Percentiles rank a stretch among this genome's conserved stretches.
These are phyloP conservation scores for Xenopus petersii DNA, from an alignment of 2,797 vertebrate species.

Conservation along the genomic window DNA sequence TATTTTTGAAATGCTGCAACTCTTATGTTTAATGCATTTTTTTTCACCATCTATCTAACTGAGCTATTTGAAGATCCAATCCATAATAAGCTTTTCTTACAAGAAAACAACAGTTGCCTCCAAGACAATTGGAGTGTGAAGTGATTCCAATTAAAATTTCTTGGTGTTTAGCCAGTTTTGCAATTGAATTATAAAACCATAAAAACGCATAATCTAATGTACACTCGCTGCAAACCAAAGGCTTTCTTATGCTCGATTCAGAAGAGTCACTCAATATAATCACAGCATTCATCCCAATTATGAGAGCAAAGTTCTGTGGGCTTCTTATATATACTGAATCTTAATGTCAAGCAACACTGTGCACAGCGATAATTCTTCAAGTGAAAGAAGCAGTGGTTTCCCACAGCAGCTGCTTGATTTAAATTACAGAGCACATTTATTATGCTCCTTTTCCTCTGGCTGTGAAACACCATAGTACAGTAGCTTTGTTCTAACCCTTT, in stretches of 20 bases:
- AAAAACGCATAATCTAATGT: slow-evolving; percentile 71
- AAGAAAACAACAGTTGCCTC: slow-evolving; percentile 47
- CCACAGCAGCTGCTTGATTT: slow-evolving; percentile 82
- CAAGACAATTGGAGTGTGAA: slow-evolving; percentile 58
- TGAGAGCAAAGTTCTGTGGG: slow-evolving; percentile 72
- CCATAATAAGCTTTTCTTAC: neutral
- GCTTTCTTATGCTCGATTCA: slow-evolving; percentile 72
- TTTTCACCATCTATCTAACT: slow-evolving; percentile 56
- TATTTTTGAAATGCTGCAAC: slow-evolving; percentile 2
- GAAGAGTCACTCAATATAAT: slow-evolving; percentile 74
- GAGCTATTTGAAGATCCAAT: slow-evolving; percentile 18
- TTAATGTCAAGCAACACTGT: slow-evolving; percentile 70
- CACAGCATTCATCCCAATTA: slow-evolving; percentile 76
- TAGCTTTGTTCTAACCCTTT: slow-evolving; percentile 80
- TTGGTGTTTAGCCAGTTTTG: slow-evolving; percentile 64
- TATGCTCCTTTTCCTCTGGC: slow-evolving; percentile 76
- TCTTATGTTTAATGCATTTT: slow-evolving; percentile 40
- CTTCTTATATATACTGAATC: slow-evolving; percentile 62
- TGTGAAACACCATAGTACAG: slow-evolving; percentile 81
- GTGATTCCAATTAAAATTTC: slow-evolving; percentile 78
- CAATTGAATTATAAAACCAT: slow-evolving; percentile 75
- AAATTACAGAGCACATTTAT: slow-evolving; percentile 82
- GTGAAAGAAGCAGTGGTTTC: slow-evolving; percentile 75
- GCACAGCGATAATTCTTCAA: slow-evolving; percentile 75
- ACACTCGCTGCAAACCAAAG: slow-evolving; percentile 67